Evolutionary conservation across 2,797 vertebrate genomes (phyloP).

Genomic region (Heterohyrax brucei): DNA sequence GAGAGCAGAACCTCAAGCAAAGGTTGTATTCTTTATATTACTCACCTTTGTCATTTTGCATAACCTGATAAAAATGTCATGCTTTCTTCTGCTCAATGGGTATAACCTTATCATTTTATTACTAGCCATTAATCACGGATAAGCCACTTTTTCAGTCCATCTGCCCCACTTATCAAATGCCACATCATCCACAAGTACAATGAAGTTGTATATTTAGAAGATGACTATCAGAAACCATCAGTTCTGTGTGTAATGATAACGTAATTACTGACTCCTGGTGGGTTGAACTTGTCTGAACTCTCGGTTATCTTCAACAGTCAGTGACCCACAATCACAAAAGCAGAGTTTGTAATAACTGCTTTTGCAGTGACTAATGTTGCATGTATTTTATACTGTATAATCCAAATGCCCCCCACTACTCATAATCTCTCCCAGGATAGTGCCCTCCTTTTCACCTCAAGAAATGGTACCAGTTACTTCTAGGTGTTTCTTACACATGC

Average conservation of each 20-base stretch:
- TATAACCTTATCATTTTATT: not conserved
- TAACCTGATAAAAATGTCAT: not conserved
- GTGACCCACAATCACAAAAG: not conserved
- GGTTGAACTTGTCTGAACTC: not conserved
- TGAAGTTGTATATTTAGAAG: conserved; percentile 7
- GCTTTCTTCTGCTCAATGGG: not conserved
- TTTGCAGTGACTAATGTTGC: not conserved
- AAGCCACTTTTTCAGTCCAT: conserved; percentile 34
- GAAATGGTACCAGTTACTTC: conserved; percentile 32
- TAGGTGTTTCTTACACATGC: conserved; percentile 52
- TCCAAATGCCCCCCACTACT: not conserved
- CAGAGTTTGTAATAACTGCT: not conserved
- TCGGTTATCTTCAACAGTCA: conserved; percentile 30
- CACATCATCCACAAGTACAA: not conserved
- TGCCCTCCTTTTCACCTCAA: not conserved
- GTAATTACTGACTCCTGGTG: not conserved
- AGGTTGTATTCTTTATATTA: conserved; percentile 17
- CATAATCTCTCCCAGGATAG: conserved; percentile 9
- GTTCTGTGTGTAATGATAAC: not conserved
- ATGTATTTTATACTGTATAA: not conserved
- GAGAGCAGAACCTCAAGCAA: not conserved
- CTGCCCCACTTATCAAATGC: not conserved
- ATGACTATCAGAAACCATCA: conserved; percentile 28
- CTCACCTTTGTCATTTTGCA: not conserved
- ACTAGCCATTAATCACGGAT: not conserved